A percentile compares a stretch with the other conserved stretches of the same genome.
Evolutionary conservation across 2,888 invertebrate species (phyloP).

Genomic region (Encarsia formosa): DNA sequence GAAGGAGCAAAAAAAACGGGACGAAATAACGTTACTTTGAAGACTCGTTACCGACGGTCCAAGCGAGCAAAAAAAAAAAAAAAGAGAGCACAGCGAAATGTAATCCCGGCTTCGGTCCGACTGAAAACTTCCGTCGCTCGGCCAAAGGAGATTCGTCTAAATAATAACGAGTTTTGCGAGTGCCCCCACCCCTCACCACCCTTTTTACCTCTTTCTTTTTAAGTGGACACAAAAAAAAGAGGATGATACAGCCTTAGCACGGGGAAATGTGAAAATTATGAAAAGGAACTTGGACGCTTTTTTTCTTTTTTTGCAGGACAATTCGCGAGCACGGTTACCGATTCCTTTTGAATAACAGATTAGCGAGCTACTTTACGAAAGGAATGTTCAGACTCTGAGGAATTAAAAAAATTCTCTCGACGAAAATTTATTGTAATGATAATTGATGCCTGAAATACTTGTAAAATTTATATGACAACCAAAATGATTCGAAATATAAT

Average conservation of each 20-base stretch:
- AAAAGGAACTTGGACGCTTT: constrained; percentile 14
- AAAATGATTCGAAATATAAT: no score
- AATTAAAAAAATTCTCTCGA: no score
- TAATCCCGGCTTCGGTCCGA: constrained; percentile 6
- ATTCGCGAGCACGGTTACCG: constrained; percentile 14
- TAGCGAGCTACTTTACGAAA: no score
- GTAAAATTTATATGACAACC: no score
- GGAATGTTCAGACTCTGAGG: no score
- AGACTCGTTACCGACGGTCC: no score
- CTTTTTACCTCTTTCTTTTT: constrained; percentile 1
- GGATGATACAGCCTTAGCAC: constrained; percentile 16
- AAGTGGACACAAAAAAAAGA: constrained; percentile 6
- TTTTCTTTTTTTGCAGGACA: neutral
- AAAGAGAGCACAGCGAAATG: neutral
- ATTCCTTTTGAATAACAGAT: constrained; percentile 23
- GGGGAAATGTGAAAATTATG: constrained; percentile 19
- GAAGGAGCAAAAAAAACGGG: no score
- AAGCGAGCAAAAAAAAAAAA: no score
- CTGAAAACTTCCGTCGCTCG: constrained; percentile 7
- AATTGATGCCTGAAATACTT: no score
- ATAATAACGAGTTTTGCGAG: constrained; percentile 24
- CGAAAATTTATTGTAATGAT: no score
- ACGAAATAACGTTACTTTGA: no score
- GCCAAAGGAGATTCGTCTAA: constrained; percentile 26
- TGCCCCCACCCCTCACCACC: neutral